phyloP scores from a whole-genome alignment of 2,113 vertebrate species.

The Thymallus thymallus region DNA sequence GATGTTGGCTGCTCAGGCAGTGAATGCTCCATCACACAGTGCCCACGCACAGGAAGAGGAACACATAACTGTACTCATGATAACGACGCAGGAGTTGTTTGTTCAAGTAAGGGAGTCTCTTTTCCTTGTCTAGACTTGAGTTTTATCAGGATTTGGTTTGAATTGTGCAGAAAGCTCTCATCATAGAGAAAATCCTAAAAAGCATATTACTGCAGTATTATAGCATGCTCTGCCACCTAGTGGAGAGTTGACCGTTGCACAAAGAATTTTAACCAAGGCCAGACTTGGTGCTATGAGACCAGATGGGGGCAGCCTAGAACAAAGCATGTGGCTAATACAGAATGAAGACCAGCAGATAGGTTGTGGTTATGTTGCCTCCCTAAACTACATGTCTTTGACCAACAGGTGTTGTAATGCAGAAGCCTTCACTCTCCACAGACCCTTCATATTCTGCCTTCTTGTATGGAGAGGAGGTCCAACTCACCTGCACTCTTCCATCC shows the following conservation, averaged over 20 bases:
- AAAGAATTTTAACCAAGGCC: no score
- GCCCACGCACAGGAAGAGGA: background rate
- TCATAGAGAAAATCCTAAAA: background rate
- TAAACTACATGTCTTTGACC: no score
- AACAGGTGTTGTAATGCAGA: no score
- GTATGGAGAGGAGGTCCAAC: no score
- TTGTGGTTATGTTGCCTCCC: no score
- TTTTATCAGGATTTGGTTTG: background rate
- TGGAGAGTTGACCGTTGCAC: background rate
- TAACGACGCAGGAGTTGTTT: background rate
- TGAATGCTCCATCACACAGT: conserved; percentile 1
- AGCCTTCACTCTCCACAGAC: no score
- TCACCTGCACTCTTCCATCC: no score
- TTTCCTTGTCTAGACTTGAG: background rate
- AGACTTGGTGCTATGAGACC: no score
- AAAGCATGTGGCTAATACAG: no score
- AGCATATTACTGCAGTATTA: background rate
- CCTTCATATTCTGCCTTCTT: no score
- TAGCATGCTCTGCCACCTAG: background rate
- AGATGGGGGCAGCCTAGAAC: no score
- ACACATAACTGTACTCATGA: background rate
- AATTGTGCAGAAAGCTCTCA: background rate
- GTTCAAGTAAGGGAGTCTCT: background rate
- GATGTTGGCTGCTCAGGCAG: background rate
- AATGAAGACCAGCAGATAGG: no score